A percentile compares a stretch with the other conserved stretches of the same genome.
Evolutionary conservation across 1,140 invertebrate genomes (phyloP).

Genomic region (Amyelois transitella): DNA sequence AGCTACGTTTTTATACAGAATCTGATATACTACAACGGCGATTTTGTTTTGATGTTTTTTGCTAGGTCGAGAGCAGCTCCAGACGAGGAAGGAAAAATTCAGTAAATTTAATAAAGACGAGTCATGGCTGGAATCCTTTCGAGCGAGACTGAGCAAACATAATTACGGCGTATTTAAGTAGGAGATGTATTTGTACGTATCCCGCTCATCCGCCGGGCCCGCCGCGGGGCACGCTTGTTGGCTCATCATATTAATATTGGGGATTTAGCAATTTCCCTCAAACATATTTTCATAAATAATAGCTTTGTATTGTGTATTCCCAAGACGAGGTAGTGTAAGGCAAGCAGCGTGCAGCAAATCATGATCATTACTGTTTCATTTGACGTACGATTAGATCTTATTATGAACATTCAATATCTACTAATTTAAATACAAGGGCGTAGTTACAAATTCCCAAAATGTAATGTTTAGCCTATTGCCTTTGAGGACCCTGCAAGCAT

Average conservation of each 20-base stretch:
- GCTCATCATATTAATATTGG: conserved; percentile 4
- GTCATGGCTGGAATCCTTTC: not conserved
- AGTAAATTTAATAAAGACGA: not conserved
- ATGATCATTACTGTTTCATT: not conserved
- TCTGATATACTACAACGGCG: not conserved
- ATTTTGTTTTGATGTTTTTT: conserved; percentile 17
- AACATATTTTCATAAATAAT: not conserved
- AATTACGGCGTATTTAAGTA: conserved; percentile 48
- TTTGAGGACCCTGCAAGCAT: no score
- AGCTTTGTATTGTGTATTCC: no score
- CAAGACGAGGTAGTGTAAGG: no score
- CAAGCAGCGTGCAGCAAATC: not conserved
- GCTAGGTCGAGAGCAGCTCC: conserved; percentile 28
- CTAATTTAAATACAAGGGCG: no score
- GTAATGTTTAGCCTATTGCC: no score
- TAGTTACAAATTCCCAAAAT: no score
- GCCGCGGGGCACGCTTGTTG: conserved; percentile 28
- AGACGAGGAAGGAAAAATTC: conserved; percentile 5
- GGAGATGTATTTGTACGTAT: conserved; percentile 17
- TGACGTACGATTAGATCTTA: no score
- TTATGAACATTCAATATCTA: no score
- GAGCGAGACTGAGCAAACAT: conserved; percentile 33
- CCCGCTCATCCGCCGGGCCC: conserved; percentile 29
- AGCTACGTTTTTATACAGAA: conserved; percentile 9
- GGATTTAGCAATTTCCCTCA: not conserved